Evolutionary conservation across 2,113 vertebrate genomes (phyloP).

Genomic region (Theristicus caerulescens): DNA sequence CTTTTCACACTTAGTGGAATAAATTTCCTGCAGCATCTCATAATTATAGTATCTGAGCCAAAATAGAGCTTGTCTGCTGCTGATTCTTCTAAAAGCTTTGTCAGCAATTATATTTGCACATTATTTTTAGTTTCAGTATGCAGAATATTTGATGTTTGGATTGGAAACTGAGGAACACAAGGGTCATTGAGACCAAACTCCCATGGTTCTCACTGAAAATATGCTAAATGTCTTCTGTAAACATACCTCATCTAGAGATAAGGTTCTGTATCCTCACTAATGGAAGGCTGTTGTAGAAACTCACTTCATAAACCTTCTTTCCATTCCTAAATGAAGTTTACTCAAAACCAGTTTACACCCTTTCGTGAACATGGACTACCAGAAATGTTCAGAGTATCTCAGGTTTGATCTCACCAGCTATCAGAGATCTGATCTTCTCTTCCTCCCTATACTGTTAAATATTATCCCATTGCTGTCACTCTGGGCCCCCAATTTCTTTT

Average conservation of each 20-base stretch:
- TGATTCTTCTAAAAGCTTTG: background rate
- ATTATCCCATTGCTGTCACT: background rate
- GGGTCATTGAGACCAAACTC: background rate
- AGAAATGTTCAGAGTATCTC: background rate
- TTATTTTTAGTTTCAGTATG: constrained; percentile 36
- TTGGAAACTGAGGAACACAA: background rate
- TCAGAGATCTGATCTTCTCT: background rate
- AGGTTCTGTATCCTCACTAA: background rate
- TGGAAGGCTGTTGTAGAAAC: background rate
- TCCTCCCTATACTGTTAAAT: background rate
- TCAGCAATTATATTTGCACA: background rate
- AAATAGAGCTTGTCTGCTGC: background rate
- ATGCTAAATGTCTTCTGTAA: constrained; percentile 19
- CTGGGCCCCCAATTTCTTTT: background rate
- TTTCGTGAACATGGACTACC: background rate
- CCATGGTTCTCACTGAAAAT: background rate
- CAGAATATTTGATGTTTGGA: background rate
- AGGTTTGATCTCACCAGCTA: background rate
- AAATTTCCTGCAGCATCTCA: constrained; percentile 31
- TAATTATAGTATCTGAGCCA: constrained; percentile 24
- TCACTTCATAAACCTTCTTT: background rate
- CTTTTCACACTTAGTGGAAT: background rate
- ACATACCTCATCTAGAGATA: constrained; percentile 21
- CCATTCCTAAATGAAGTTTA: background rate
- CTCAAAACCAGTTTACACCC: background rate